Evolutionary conservation across 2,888 invertebrate genomes (phyloP).

Genomic region (Helobdella robusta): DNA sequence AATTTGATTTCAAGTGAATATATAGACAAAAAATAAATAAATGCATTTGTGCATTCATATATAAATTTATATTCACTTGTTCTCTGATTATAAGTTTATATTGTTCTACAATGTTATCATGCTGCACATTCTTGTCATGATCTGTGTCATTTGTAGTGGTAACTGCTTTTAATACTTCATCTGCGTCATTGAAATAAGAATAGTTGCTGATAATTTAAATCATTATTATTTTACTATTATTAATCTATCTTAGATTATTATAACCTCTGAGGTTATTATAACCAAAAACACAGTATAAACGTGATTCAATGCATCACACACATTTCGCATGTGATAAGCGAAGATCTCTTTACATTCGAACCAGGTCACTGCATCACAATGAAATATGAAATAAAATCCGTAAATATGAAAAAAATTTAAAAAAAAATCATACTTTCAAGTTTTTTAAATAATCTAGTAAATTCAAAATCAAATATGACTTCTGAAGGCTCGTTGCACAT

Average conservation of each 20-base stretch:
- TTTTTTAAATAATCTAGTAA: constrained; percentile 76
- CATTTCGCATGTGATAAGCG: too few species aligned
- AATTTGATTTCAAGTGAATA: too few species aligned
- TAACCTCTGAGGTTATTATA: not conserved
- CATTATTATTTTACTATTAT: constrained; percentile 2
- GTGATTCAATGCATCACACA: too few species aligned
- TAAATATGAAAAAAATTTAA: not conserved
- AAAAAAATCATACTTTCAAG: constrained; percentile 48
- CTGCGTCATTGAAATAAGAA: constrained; percentile 36
- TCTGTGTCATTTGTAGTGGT: constrained; percentile 39
- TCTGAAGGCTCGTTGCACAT: constrained; percentile 66
- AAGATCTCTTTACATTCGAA: too few species aligned
- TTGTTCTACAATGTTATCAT: constrained; percentile 58
- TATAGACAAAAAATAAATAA: too few species aligned
- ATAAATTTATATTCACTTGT: too few species aligned
- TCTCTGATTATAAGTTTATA: constrained; percentile 83
- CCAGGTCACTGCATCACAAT: not conserved
- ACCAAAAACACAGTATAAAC: not conserved
- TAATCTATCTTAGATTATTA: not conserved
- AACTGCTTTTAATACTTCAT: constrained; percentile 48
- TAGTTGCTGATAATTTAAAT: not conserved
- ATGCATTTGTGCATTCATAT: too few species aligned
- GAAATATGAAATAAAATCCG: not conserved
- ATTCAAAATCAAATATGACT: constrained; percentile 83
- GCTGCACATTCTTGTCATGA: constrained; percentile 42